Evolutionary conservation across 2,888 invertebrate genomes (phyloP).

Genomic region (Eilema griseolum): DNA sequence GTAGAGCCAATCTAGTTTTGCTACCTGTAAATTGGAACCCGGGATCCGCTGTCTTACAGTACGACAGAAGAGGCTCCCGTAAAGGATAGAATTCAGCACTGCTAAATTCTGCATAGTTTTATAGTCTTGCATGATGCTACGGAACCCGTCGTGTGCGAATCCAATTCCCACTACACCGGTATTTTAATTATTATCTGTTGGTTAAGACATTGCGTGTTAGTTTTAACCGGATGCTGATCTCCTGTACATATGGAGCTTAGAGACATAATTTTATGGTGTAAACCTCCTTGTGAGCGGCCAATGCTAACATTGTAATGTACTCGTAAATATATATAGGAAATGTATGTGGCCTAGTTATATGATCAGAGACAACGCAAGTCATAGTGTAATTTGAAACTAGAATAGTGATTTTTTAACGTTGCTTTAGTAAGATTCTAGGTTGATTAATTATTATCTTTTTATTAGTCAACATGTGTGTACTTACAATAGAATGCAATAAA

Average conservation of each 20-base stretch:
- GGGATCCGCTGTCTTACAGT: too few relatives aligned
- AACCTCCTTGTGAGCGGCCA: neutral
- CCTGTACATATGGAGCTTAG: neutral
- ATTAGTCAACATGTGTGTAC: too few relatives aligned
- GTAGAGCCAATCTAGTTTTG: too few relatives aligned
- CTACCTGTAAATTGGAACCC: too few relatives aligned
- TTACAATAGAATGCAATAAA: too few relatives aligned
- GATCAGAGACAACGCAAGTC: neutral
- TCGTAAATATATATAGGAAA: neutral
- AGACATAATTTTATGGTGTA: constrained; percentile 9
- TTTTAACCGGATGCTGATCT: constrained; percentile 15
- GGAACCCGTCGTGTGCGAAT: neutral
- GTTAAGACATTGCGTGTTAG: constrained; percentile 36
- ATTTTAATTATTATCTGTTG: neutral
- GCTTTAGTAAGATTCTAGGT: too few relatives aligned
- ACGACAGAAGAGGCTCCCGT: too few relatives aligned
- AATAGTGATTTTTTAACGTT: too few relatives aligned
- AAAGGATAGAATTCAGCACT: too few relatives aligned
- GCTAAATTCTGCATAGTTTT: neutral
- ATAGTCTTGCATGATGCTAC: neutral
- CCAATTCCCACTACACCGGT: neutral
- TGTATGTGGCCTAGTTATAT: neutral
- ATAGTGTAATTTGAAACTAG: neutral
- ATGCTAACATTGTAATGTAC: constrained; percentile 5
- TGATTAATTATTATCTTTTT: too few relatives aligned